Evolutionary conservation across 2,113 vertebrate genomes (phyloP), one percentile per base, ranked within the genome.

Genomic region (Acanthisitta chloris): DNA sequence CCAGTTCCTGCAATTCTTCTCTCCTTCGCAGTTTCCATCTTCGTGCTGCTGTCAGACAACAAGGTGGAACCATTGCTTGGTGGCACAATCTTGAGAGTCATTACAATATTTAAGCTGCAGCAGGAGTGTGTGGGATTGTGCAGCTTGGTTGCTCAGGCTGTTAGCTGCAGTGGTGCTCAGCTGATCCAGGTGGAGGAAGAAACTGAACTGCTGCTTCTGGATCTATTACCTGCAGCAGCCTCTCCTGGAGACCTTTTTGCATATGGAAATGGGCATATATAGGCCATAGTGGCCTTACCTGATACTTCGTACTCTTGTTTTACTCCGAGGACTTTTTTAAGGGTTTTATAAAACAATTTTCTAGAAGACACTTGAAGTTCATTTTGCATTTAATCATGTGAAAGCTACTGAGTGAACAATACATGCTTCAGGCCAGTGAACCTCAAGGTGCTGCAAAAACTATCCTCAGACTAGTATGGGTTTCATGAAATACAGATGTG

Each of bases 91-190:
- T 62, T 59, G 49, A 52, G 64, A 46, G 17, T 73, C 38, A 12
- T 14, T 4, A 42, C n/a, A n/a, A 5, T 59, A 8, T 17, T 90
- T 24, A 73, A 73, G 55, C 71, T 70, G 43, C 45, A 64, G n/a
- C 57, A 62, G 0, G 5, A 0, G 1, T 33, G 14, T 43, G 46
- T 20, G 20, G 15, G 70, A 7, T 28, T 14, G 26, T 1, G 2
- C 58, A 62, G 82, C 52, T 36, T 45, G 26, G 48, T 36, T 34
- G 31, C 67, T 48, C 26, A 12, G 38, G 26, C 49, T 49, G 17
- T 65, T 65, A 24, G 36, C 54, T 64, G 38, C 66, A 16, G 36
- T 10, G 23, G 23, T 54, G 9, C 51, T 71, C 0, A 3, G 17
- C 42, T 72, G 21, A 49, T 40, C 9, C 0, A 5, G 28, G 14